A percentile compares a stretch with the other conserved stretches of the same genome.
Conservation (phyloP, 1,140 invertebrate genomes). For the Arctopsyche grandis region DNA sequence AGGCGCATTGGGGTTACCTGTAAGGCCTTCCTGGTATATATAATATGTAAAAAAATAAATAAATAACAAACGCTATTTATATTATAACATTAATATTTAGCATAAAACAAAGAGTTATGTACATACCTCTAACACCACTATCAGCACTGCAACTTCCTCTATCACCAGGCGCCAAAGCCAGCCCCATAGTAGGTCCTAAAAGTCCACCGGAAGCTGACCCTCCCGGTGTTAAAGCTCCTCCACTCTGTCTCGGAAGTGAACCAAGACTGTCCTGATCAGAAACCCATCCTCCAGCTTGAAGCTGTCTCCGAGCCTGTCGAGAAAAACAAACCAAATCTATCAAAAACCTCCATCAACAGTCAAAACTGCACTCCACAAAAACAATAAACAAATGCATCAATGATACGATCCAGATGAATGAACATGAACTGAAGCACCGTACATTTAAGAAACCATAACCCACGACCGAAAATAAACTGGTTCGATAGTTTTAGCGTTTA, state of each 20-base stretch:
- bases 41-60: no score
- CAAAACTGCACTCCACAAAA: not conserved
- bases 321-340: constrained; percentile 2
- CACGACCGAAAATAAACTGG: no score
- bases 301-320: constrained; percentile 73
- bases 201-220: constrained; percentile 68
- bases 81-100: no score
- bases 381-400: not conserved
- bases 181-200: constrained; percentile 61
- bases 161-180: constrained; percentile 73
- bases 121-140: constrained; percentile 75
- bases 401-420: constrained; percentile 1
- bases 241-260: constrained; percentile 69
- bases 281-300: constrained; percentile 76
- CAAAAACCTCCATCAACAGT: not conserved
- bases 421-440: not conserved
- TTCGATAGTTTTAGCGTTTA: no score
- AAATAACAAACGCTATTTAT: no score
- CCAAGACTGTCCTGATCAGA: constrained; percentile 78
- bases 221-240: constrained; percentile 73
- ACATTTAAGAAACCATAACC: no score
- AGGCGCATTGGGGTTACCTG: no score
- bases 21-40: no score
- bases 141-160: constrained; percentile 88
- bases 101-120: no score